Percentiles rank a stretch among this genome's conserved stretches.
Evolutionary conservation across 2,113 vertebrate species (phyloP).

Genomic region (Rostratula benghalensis): DNA sequence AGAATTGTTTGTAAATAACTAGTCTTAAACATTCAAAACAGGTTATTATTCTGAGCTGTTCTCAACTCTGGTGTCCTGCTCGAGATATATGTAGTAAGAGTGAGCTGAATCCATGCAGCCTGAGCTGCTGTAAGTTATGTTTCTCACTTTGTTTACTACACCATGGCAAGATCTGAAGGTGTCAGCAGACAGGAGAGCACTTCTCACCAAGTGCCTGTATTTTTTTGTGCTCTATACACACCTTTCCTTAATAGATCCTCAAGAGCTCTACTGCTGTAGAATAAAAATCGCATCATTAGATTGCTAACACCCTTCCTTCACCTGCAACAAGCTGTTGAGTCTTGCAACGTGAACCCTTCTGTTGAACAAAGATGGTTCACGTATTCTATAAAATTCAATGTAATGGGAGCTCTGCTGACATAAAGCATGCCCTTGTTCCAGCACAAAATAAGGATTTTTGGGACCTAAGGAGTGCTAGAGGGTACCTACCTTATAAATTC

Average conservation of each 20-base stretch:
- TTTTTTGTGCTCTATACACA: not conserved
- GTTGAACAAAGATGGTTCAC: not conserved
- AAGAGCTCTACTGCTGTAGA: not conserved
- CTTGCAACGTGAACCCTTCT: not conserved
- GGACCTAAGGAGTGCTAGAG: not conserved
- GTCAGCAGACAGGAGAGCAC: not conserved
- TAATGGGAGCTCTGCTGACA: not conserved
- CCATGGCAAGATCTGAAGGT: not conserved
- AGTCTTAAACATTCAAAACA: not conserved
- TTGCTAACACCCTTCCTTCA: not conserved
- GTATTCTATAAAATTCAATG: not conserved
- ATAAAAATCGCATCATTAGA: constrained; percentile 9
- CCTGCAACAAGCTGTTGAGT: not conserved
- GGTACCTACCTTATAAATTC: not conserved
- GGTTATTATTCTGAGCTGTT: not conserved
- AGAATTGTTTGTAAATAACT: not conserved
- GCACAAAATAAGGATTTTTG: not conserved
- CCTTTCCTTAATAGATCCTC: not conserved
- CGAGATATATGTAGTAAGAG: not conserved
- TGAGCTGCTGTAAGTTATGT: not conserved
- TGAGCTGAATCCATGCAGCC: not conserved
- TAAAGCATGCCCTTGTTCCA: not conserved
- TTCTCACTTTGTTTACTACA: not conserved
- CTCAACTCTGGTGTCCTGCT: not conserved
- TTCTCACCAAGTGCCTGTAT: not conserved